A percentile compares a stretch with the other conserved stretches of the same genome.
phyloP scores from a whole-genome alignment of 2,797 vertebrate species.

The Trachops cirrhosus region DNA sequence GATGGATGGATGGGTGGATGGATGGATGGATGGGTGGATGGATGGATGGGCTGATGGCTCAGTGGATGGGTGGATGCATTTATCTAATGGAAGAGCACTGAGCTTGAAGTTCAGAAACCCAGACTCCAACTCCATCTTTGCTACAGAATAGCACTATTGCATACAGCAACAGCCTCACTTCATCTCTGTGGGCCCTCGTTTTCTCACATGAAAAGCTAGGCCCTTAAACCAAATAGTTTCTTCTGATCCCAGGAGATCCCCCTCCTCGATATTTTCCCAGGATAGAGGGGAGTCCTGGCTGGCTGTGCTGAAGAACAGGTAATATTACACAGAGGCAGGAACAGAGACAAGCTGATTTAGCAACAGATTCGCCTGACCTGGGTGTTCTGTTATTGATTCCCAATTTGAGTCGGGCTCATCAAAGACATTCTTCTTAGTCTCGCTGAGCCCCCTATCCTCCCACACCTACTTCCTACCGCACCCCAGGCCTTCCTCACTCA shows the following conservation, averaged over 20 bases:
- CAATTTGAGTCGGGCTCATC: background rate
- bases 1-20: background rate
- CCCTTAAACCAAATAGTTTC: background rate
- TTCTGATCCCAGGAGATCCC: background rate
- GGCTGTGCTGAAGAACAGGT: background rate
- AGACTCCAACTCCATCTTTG: background rate
- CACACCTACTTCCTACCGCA: background rate
- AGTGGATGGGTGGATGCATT: background rate
- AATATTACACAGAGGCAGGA: background rate
- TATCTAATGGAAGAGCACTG: background rate
- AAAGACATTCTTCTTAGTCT: background rate
- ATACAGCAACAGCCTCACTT: background rate
- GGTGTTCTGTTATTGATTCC: background rate
- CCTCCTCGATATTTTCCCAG: background rate
- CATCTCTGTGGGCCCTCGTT: background rate
- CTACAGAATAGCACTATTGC: background rate
- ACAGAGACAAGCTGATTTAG: background rate
- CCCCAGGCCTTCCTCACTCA: background rate
- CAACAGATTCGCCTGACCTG: background rate
- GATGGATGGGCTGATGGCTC: background rate
- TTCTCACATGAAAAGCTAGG: background rate
- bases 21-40: background rate
- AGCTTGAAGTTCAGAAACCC: background rate
- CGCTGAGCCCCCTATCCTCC: background rate
- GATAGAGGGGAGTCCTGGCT: background rate